Evolutionary conservation across 2,113 vertebrate species (phyloP), one percentile per base, ranked within the genome.

Genomic region (Melanostigma gelatinosum): DNA sequence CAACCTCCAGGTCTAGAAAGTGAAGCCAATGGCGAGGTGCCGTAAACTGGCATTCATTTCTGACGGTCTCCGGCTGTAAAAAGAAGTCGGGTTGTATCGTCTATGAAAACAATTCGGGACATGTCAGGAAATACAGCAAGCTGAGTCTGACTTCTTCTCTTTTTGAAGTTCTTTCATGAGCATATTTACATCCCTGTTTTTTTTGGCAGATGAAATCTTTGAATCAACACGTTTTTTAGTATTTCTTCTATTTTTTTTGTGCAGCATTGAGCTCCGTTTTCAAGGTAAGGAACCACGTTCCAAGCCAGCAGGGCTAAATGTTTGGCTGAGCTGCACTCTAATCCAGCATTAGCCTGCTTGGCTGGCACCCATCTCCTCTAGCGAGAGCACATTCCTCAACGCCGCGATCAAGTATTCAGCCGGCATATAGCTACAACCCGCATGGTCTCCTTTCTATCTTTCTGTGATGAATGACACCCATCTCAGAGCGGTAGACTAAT

Each of bases 381-480:
- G 64, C 79, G 75, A 55, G 52, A 62, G 77, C 73, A 65, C 76
- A 60, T 68, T 72, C 72, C 27, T 81, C 65, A 55, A 54, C 32
- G 42, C 27, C 72, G 63, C 71, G 66, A 85, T 87, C 73, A 68
- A 72, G 72, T 58, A 86, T 91, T 84, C 89, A 83, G 73, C 0
- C 0, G 40, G 71, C 79, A 80, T 83, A 73, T 34, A 82, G 87
- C 77, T 86, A 68, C 40, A 66, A 57, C 75, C 32, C 5, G 7
- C 81, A 57, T 29, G 62, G 77, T 50, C 27, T 71, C 62, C 75
- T 81, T 52, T 74, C 72, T 50, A 50, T 83, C 80, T 60, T 2
- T 40, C 63, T 38, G 57, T 92, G 91, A 94, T 90, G 82, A 91
- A 91, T 83, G 90, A 86, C 91, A 92, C 85, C 88, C 85, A 83